A percentile compares a stretch with the other conserved stretches of the same genome.
Evolutionary conservation across 2,797 vertebrate species (phyloP).

Genomic region (Myiothlypis chrysogaster): DNA sequence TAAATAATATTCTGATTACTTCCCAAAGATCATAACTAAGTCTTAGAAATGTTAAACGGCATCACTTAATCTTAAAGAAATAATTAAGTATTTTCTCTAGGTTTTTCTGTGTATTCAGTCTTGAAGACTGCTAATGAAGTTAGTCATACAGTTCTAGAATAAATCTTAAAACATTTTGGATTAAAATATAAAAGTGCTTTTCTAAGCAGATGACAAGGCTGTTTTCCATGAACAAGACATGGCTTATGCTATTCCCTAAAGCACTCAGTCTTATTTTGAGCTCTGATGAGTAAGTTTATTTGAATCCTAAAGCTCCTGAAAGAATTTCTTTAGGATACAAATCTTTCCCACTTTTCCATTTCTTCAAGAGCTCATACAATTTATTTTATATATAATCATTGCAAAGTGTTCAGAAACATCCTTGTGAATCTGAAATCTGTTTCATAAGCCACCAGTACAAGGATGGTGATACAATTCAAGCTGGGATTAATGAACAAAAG

Average conservation of each 20-base stretch:
- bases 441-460: not conserved
- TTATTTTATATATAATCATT: not conserved
- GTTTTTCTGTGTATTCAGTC: not conserved
- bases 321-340: not conserved
- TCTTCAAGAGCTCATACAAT: not conserved
- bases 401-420: not conserved
- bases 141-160: not conserved
- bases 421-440: not conserved
- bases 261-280: not conserved
- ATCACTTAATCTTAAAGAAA: not conserved
- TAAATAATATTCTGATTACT: not conserved
- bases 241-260: not conserved
- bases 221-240: not conserved
- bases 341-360: not conserved
- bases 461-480: not conserved
- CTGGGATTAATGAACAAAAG: not conserved
- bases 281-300: not conserved
- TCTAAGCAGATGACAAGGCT: not conserved
- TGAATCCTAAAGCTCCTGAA: not conserved
- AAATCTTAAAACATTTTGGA: not conserved
- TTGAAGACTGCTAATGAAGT: not conserved
- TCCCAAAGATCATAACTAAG: not conserved
- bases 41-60: not conserved
- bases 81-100: not conserved
- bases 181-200: not conserved